Conservation (phyloP, 30 jellyfish, hydroid and myxozoan genomes). For the Aurelia sp. region DNA sequence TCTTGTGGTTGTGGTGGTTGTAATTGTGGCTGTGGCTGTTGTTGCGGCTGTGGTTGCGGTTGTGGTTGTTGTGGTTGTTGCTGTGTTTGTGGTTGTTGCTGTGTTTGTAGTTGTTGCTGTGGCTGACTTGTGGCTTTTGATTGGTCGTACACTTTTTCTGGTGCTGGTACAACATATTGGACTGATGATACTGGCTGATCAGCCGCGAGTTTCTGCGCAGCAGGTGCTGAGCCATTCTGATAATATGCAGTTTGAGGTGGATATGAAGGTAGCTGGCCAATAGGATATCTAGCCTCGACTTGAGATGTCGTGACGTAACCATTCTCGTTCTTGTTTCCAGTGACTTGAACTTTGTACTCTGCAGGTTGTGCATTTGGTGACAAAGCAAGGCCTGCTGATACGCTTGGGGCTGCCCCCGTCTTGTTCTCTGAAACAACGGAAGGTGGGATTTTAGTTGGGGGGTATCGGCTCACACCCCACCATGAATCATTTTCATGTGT, state of each 20-base stretch:
- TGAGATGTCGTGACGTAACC: slow-evolving; percentile 51
- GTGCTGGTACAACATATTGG: slow-evolving; percentile 54
- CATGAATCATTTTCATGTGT: slow-evolving; percentile 77
- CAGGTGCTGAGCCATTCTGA: slow-evolving; percentile 24
- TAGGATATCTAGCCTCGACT: slow-evolving; percentile 62
- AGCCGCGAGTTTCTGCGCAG: neutral
- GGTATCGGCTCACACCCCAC: slow-evolving; percentile 94
- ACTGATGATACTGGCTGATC: neutral
- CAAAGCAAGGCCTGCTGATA: slow-evolving; percentile 46
- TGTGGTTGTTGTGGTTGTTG: neutral
- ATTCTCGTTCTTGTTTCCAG: slow-evolving; percentile 51
- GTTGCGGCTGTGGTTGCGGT: neutral
- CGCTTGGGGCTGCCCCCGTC: slow-evolving; percentile 19
- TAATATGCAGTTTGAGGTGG: slow-evolving; percentile 33
- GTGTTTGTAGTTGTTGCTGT: slow-evolving; percentile 7
- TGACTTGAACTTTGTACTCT: slow-evolving; percentile 49
- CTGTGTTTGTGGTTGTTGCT: slow-evolving; percentile 1
- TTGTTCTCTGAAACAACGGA: slow-evolving; percentile 8
- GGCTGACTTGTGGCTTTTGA: neutral
- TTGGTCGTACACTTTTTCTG: slow-evolving; percentile 37
- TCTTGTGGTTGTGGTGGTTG: neutral
- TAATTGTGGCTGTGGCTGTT: neutral
- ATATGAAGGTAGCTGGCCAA: slow-evolving; percentile 28
- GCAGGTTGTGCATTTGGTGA: slow-evolving; percentile 57
- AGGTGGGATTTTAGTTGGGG: slow-evolving; percentile 68